Evolutionary conservation across 2,113 vertebrate genomes (phyloP).

Genomic region (Crotalus tigris): DNA sequence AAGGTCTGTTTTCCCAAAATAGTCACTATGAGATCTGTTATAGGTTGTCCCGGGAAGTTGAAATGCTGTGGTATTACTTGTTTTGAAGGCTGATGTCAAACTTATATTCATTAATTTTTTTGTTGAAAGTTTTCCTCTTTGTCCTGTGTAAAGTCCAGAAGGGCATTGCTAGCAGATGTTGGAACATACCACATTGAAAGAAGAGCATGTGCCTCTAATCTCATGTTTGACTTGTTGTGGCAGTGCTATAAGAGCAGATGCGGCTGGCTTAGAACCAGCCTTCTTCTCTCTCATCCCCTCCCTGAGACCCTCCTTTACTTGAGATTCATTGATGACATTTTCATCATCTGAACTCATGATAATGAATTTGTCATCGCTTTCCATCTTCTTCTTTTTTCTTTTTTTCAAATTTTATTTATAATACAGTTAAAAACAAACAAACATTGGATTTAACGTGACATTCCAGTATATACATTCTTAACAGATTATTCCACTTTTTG

Average conservation of each 20-base stretch:
- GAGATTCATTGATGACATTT: background rate
- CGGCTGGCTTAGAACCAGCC: background rate
- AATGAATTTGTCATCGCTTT: background rate
- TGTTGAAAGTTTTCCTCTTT: background rate
- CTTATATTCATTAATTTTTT: background rate
- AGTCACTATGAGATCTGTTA: background rate
- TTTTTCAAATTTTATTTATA: no score
- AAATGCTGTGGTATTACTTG: background rate
- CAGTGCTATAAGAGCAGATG: background rate
- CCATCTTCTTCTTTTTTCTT: background rate
- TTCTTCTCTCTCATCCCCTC: background rate
- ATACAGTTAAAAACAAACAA: no score
- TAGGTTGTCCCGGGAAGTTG: background rate
- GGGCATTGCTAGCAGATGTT: background rate
- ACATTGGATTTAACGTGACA: no score
- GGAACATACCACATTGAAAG: background rate
- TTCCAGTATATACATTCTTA: no score
- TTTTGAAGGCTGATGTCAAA: background rate
- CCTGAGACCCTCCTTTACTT: background rate
- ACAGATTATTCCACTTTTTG: no score
- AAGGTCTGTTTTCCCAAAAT: background rate
- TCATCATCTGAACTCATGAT: background rate
- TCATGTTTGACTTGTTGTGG: background rate
- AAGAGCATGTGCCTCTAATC: background rate
- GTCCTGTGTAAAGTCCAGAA: background rate